phyloP scores from a whole-genome alignment of 2,888 invertebrate genomes.

The Aplocera efformata region DNA sequence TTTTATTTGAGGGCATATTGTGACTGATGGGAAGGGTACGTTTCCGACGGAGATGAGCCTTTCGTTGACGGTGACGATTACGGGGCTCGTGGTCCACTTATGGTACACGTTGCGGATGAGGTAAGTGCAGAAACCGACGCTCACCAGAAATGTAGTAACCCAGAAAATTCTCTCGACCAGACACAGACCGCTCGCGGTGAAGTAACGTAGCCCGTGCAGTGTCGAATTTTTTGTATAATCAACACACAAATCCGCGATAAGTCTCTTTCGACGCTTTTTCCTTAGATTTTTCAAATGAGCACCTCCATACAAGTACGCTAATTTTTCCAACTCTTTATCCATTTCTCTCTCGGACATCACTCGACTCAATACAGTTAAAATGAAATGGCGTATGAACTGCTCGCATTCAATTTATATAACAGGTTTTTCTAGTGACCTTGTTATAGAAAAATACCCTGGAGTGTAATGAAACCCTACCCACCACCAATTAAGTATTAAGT shows the following conservation, averaged over 20 bases:
- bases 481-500: no score
- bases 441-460: no score
- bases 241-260: neutral
- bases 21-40: slow-evolving; percentile 52
- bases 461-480: no score
- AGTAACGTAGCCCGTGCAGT: slow-evolving; percentile 10
- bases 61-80: slow-evolving; percentile 28
- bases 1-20: slow-evolving; percentile 49
- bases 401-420: no score
- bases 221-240: slow-evolving; percentile 7
- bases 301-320: no score
- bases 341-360: no score
- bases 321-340: no score
- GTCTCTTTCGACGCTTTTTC: no score
- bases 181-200: slow-evolving; percentile 1
- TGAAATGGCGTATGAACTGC: no score
- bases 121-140: slow-evolving; percentile 2
- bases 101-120: slow-evolving; percentile 10
- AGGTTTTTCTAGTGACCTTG: no score
- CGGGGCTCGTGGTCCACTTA: slow-evolving; percentile 15
- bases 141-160: slow-evolving; percentile 9
- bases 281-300: no score
- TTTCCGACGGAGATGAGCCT: slow-evolving; percentile 41
- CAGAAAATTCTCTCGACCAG: slow-evolving; percentile 10
- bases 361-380: no score